phyloP scores from a whole-genome alignment of 2,888 invertebrate species.

The Glyphotaelius pellucidus region DNA sequence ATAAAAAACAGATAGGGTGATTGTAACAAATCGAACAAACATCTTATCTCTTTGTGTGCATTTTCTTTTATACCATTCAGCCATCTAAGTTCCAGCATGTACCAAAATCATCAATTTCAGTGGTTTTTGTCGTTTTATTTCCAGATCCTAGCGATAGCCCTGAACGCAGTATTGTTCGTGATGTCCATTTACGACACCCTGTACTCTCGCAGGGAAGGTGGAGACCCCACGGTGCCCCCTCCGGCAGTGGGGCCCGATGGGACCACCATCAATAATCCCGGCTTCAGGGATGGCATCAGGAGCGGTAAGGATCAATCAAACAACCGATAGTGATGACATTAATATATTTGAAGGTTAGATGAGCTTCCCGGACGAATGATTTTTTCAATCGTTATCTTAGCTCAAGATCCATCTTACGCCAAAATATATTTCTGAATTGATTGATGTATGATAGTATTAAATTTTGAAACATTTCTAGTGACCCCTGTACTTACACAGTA shows the following conservation, averaged over 20 bases:
- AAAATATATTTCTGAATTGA: no score
- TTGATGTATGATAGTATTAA: no score
- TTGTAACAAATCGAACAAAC: no score
- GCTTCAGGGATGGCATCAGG: slow-evolving; percentile 83
- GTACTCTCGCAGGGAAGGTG: slow-evolving; percentile 85
- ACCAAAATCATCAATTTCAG: background rate
- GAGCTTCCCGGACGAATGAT: no score
- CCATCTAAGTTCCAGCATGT: background rate
- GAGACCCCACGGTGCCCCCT: slow-evolving; percentile 85
- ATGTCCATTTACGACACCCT: slow-evolving; percentile 89
- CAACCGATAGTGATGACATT: background rate
- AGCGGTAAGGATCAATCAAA: slow-evolving; percentile 71
- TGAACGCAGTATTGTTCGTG: slow-evolving; percentile 84
- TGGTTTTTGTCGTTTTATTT: slow-evolving; percentile 68
- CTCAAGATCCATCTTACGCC: no score
- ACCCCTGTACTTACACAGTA: no score
- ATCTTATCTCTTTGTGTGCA: no score
- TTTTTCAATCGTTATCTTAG: no score
- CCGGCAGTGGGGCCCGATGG: slow-evolving; percentile 79
- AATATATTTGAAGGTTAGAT: background rate
- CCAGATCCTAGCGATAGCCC: slow-evolving; percentile 87
- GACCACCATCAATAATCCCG: slow-evolving; percentile 91
- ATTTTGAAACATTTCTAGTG: no score
- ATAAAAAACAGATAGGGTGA: no score
- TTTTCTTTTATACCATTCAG: no score